Evolutionary conservation across 2,113 vertebrate genomes (phyloP).

Genomic region (Piaya cayana): DNA sequence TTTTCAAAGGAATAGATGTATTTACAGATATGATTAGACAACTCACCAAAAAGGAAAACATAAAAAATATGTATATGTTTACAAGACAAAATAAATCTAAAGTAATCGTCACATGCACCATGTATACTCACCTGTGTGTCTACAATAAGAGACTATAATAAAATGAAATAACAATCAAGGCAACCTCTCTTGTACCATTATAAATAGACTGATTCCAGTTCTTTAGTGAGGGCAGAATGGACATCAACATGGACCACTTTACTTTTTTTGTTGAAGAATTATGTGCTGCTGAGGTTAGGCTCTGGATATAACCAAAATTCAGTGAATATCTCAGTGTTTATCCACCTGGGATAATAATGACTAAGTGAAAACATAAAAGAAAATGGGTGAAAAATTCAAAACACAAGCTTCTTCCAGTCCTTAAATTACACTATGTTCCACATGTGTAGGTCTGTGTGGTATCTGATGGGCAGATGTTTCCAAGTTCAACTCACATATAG

Average conservation of each 20-base stretch:
- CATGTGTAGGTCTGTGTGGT: not conserved
- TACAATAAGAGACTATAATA: not conserved
- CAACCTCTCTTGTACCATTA: not conserved
- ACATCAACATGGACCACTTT: fast-evolving
- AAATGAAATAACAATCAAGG: not conserved
- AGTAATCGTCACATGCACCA: not conserved
- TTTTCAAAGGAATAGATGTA: not conserved
- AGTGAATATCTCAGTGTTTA: not conserved
- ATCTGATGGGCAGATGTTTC: not conserved
- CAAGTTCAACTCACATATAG: not conserved
- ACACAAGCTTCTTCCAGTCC: not conserved
- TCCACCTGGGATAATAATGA: not conserved
- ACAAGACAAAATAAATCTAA: not conserved
- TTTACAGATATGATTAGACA: not conserved
- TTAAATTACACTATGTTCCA: not conserved
- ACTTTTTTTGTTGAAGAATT: not conserved
- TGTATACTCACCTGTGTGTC: fast-evolving
- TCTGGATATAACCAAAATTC: not conserved
- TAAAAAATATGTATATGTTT: not conserved
- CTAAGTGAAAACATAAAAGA: not conserved
- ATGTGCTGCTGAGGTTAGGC: not conserved
- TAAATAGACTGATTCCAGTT: not conserved
- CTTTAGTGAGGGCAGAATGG: not conserved
- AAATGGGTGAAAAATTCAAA: not conserved
- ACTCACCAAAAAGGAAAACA: not conserved